These are phyloP conservation scores for Torymus auratus DNA, from an alignment of 2,888 invertebrate genomes.

Conservation along the genomic window DNA sequence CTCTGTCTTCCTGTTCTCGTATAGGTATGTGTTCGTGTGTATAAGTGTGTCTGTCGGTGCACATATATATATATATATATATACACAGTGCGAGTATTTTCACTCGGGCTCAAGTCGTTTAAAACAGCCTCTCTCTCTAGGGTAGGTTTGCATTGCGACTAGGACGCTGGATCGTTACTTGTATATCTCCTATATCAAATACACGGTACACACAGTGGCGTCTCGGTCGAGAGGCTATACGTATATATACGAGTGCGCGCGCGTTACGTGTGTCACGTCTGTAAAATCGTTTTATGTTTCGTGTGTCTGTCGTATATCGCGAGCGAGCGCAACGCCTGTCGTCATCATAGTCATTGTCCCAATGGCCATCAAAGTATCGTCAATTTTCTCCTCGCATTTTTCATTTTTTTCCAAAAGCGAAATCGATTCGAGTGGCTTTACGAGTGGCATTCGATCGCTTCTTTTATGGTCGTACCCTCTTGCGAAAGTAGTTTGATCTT, in stretches of 20 bases:
- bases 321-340: no score
- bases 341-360: no score
- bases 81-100: neutral
- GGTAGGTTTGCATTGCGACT: constrained; percentile 54
- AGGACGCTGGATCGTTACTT: constrained; percentile 57
- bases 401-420: no score
- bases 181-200: constrained; percentile 57
- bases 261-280: no score
- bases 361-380: no score
- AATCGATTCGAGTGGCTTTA: no score
- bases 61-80: constrained; percentile 29
- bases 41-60: neutral
- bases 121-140: constrained; percentile 43
- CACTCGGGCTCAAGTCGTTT: constrained; percentile 13
- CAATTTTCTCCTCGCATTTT: no score
- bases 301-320: no score
- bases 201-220: constrained; percentile 4
- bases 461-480: no score
- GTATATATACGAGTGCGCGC: neutral
- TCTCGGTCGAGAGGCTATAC: neutral
- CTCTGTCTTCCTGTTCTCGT: neutral
- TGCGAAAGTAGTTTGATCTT: no score
- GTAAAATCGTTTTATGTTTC: neutral
- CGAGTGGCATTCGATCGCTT: no score
- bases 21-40: neutral